phyloP scores from a whole-genome alignment of 2,797 vertebrate species.

The Kryptolebias ocellatus region DNA sequence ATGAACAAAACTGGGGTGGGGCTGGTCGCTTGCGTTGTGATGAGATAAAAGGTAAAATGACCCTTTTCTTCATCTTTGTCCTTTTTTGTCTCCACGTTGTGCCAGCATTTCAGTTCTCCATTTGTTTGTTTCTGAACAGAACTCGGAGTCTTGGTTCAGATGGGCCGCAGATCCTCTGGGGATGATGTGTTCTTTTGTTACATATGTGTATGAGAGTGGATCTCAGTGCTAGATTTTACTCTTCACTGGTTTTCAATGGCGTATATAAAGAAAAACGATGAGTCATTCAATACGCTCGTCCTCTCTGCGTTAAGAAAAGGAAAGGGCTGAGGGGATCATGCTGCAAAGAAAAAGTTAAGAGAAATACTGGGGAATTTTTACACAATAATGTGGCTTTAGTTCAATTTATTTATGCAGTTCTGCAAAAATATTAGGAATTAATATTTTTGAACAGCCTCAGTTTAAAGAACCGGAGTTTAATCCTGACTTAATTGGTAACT shows the following conservation, averaged over 20 bases:
- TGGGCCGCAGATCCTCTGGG: slow-evolving; percentile 64
- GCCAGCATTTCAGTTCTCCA: slow-evolving; percentile 7
- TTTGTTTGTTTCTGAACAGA: slow-evolving; percentile 43
- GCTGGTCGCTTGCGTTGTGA: slow-evolving; percentile 48
- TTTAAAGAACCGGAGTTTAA: no score
- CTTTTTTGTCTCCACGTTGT: slow-evolving; percentile 49
- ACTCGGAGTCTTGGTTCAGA: slow-evolving; percentile 55
- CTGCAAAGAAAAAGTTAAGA: neutral
- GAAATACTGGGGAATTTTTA: neutral
- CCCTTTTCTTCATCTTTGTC: slow-evolving; percentile 60
- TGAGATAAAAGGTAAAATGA: slow-evolving; percentile 60
- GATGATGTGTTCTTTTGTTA: slow-evolving; percentile 49
- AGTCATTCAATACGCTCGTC: slow-evolving; percentile 17
- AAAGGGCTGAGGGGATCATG: slow-evolving; percentile 13
- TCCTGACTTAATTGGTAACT: no score
- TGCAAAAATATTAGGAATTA: no score
- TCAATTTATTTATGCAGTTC: no score
- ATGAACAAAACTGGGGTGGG: slow-evolving; percentile 31
- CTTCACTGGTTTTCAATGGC: slow-evolving; percentile 62
- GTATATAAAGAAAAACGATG: slow-evolving; percentile 29
- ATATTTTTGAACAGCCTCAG: no score
- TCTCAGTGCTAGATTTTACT: slow-evolving; percentile 55
- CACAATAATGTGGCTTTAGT: neutral
- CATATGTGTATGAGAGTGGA: slow-evolving; percentile 35
- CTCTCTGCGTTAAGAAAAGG: slow-evolving; percentile 51